A percentile compares a stretch with the other conserved stretches of the same genome.
Evolutionary conservation across 2,113 vertebrate genomes (phyloP).

Genomic region (Etheostoma cragini): DNA sequence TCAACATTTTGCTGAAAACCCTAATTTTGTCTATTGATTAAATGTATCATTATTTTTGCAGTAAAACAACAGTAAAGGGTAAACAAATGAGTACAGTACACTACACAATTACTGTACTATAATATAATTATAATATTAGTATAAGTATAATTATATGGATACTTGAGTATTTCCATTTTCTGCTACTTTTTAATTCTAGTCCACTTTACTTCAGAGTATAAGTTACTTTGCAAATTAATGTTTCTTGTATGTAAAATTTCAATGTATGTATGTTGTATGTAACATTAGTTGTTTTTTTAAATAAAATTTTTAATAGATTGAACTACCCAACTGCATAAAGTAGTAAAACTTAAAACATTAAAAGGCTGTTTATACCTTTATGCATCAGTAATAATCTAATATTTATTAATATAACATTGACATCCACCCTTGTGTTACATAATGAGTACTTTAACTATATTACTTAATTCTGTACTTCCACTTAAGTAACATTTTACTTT

Average conservation of each 20-base stretch:
- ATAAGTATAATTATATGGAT: background rate
- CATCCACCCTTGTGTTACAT: background rate
- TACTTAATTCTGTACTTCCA: too few species aligned
- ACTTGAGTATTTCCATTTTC: background rate
- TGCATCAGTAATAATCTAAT: background rate
- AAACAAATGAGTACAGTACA: background rate
- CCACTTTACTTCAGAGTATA: background rate
- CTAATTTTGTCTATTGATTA: background rate
- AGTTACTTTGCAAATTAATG: background rate
- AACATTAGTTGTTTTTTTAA: too few species aligned
- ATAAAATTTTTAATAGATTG: background rate
- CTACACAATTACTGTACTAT: background rate
- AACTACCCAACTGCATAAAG: background rate
- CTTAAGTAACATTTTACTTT: background rate
- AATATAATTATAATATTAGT: background rate
- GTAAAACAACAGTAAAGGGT: background rate
- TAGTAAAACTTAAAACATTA: too few species aligned
- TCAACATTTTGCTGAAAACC: background rate
- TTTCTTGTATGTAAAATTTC: too few species aligned
- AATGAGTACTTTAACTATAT: background rate
- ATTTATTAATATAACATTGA: background rate
- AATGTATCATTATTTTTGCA: background rate
- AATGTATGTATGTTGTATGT: too few species aligned
- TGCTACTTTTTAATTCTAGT: background rate
- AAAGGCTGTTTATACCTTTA: background rate